Percentiles rank a stretch among this genome's conserved stretches.
These are phyloP conservation scores for Helleia helle DNA, from an alignment of 2,888 invertebrate genomes.

Conservation along the genomic window DNA sequence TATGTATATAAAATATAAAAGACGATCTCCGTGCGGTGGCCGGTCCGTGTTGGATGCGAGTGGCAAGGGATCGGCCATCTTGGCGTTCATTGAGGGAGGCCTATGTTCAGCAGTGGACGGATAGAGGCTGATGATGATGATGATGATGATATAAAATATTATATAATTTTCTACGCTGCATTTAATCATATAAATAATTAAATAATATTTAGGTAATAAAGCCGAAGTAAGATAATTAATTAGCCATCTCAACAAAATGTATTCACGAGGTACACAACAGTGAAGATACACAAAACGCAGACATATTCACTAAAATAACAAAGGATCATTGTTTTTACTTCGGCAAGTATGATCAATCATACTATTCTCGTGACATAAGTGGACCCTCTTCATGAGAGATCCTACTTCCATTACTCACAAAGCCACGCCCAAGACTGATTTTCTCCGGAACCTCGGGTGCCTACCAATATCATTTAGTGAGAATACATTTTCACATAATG, in stretches of 20 bases:
- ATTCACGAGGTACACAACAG: background rate
- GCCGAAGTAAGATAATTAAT: background rate
- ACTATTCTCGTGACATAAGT: constrained; percentile 66
- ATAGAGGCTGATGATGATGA: too few species aligned
- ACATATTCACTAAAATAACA: constrained; percentile 27
- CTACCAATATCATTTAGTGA: constrained; percentile 2
- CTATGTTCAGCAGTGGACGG: too few species aligned
- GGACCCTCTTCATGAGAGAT: constrained; percentile 68
- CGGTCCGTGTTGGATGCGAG: too few species aligned
- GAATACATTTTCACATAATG: constrained; percentile 3
- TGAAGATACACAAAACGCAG: constrained; percentile 13
- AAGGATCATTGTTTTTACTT: constrained; percentile 58
- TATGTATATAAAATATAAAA: too few species aligned
- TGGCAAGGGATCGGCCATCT: too few species aligned
- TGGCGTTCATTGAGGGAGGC: too few species aligned
- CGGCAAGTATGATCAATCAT: constrained; percentile 66
- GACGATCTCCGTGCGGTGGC: too few species aligned
- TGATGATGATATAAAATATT: too few species aligned
- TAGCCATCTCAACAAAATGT: background rate
- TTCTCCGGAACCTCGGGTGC: constrained; percentile 30
- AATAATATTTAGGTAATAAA: background rate
- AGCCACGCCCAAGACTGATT: constrained; percentile 63
- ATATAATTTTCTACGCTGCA: too few species aligned
- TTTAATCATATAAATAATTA: too few species aligned
- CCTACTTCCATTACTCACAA: constrained; percentile 67